phyloP scores from a whole-genome alignment of 2,888 invertebrate species.

The Auanema sp. region DNA sequence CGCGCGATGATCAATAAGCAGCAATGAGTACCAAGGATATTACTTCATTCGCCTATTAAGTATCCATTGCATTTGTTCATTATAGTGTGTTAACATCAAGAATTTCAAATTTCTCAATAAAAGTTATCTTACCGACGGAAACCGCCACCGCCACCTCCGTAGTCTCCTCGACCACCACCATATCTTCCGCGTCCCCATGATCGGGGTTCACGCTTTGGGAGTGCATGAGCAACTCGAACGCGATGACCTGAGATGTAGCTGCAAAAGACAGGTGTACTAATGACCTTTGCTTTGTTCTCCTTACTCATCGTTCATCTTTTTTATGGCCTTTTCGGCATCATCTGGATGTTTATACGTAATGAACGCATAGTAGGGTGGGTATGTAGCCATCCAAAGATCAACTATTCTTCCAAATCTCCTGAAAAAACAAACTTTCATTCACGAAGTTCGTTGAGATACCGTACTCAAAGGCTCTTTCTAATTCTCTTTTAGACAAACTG shows the following conservation, averaged over 20 bases:
- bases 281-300: neutral
- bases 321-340: slow-evolving; percentile 20
- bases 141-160: slow-evolving; percentile 6
- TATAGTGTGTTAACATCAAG: too few species aligned
- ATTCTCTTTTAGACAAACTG: slow-evolving; percentile 13
- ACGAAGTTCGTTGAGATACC: too few species aligned
- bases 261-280: neutral
- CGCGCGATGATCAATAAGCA: too few species aligned
- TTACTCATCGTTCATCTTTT: slow-evolving; percentile 24
- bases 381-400: slow-evolving; percentile 23
- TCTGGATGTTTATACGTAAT: slow-evolving; percentile 20
- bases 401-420: slow-evolving; percentile 18
- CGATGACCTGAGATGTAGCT: slow-evolving; percentile 17
- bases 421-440: slow-evolving; percentile 5
- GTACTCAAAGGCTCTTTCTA: slow-evolving; percentile 21
- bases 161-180: slow-evolving; percentile 6
- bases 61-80: too few species aligned
- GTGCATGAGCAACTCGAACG: slow-evolving; percentile 21
- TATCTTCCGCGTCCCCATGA: slow-evolving; percentile 12
- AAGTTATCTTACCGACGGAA: slow-evolving; percentile 5
- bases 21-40: too few species aligned
- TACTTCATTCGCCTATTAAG: too few species aligned
- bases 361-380: slow-evolving; percentile 25
- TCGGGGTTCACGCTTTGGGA: slow-evolving; percentile 15
- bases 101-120: too few species aligned